A percentile compares a stretch with the other conserved stretches of the same genome.
Conservation (phyloP, 2,888 invertebrate genomes). For the Pristionchus exspectatus region DNA sequence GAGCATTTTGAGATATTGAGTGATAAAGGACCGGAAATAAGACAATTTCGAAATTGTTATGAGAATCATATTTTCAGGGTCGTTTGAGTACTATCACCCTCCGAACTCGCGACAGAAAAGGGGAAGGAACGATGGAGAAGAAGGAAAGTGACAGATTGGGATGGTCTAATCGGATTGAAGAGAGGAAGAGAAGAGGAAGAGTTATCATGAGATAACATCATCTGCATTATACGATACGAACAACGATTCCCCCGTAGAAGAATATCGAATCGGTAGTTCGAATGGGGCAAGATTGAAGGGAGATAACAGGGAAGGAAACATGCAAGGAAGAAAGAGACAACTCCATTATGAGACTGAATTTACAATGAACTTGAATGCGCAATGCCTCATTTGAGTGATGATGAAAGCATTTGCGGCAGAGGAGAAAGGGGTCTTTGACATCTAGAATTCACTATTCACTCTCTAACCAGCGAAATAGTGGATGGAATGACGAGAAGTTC, state of each 20-base stretch:
- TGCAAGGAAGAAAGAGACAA: background rate
- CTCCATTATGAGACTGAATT: conserved; percentile 18
- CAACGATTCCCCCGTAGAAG: background rate
- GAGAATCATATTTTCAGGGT: background rate
- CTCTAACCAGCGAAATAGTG: background rate
- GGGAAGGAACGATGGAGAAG: background rate
- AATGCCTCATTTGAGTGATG: background rate
- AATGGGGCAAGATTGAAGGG: background rate
- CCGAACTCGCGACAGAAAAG: background rate
- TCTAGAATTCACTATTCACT: background rate
- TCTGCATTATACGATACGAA: background rate
- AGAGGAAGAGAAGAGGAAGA: background rate
- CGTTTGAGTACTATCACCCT: too few relatives aligned
- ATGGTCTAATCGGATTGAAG: conserved; percentile 32
- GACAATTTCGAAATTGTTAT: background rate
- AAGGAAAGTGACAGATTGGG: conserved; percentile 17
- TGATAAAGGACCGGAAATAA: background rate
- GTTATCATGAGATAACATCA: conserved; percentile 20
- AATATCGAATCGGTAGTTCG: background rate
- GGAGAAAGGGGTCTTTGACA: background rate
- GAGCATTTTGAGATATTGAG: background rate
- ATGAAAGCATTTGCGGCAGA: background rate
- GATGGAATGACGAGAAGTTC: background rate
- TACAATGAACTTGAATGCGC: background rate
- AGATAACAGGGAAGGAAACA: background rate